A percentile compares a stretch with the other conserved stretches of the same genome.
Evolutionary conservation across 2,797 vertebrate species (phyloP).

Genomic region (Acomys russatus): DNA sequence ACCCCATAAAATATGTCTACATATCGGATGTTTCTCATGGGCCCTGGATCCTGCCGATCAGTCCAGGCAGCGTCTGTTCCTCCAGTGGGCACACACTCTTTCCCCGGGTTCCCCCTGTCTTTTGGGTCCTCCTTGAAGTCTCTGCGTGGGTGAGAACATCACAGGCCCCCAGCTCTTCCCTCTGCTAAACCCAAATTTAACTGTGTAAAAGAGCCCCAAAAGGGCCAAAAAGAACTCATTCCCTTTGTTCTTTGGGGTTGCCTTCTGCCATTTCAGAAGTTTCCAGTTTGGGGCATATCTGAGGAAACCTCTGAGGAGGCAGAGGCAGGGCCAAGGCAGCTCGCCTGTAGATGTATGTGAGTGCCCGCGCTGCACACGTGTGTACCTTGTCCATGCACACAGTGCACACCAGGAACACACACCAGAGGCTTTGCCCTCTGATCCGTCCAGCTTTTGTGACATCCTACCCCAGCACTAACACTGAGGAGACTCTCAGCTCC

Average conservation of each 20-base stretch:
- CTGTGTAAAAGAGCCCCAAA: neutral
- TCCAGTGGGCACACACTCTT: accelerated
- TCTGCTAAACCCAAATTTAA: neutral
- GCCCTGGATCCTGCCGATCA: neutral
- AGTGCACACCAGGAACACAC: accelerated
- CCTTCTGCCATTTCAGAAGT: neutral
- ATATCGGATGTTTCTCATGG: neutral
- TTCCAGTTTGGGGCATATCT: neutral
- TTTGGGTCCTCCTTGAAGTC: neutral
- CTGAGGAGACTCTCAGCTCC: neutral
- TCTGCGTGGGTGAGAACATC: neutral
- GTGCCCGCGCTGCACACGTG: no score
- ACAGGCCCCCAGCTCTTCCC: neutral
- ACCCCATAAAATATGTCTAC: neutral
- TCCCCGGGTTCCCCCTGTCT: neutral
- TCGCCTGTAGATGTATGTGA: neutral
- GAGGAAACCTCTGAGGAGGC: neutral
- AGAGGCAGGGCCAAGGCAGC: neutral
- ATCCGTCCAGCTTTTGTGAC: neutral
- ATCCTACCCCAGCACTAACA: neutral
- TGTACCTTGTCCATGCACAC: accelerated
- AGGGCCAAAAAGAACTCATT: neutral
- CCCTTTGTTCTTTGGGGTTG: neutral
- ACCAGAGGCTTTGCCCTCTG: neutral
- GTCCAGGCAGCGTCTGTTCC: neutral